Conservation (phyloP, 2,797 vertebrate genomes). For the Picus viridis region DNA sequence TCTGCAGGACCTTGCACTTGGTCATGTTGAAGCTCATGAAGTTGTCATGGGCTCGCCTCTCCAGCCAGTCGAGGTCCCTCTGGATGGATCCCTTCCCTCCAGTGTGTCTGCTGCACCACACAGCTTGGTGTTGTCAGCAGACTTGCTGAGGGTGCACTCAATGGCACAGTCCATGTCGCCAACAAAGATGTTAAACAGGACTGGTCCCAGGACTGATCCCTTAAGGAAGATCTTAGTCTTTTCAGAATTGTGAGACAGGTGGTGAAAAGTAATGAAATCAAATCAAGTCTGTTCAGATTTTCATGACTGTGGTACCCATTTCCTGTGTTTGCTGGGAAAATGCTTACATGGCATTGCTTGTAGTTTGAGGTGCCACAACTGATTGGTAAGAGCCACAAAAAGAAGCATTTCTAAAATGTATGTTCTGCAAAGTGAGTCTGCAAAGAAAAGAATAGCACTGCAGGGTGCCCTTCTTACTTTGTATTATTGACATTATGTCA, state of each 20-base stretch:
- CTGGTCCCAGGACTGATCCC: no score
- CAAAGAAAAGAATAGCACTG: neutral
- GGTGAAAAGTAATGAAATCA: neutral
- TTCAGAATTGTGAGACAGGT: neutral
- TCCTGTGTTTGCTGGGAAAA: neutral
- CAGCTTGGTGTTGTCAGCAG: no score
- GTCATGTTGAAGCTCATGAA: no score
- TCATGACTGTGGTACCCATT: neutral
- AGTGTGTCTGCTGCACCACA: no score
- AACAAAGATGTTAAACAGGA: no score
- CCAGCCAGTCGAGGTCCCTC: no score
- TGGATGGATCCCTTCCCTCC: no score
- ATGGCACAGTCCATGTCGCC: no score
- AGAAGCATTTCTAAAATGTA: neutral
- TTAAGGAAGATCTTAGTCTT: neutral
- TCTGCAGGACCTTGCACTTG: no score
- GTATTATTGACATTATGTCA: constrained; percentile 36
- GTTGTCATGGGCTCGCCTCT: no score
- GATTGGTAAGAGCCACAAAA: neutral
- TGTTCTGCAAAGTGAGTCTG: neutral
- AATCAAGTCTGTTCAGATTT: neutral
- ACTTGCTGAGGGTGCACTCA: no score
- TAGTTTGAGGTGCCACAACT: neutral
- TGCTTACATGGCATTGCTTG: neutral
- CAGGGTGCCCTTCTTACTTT: neutral